phyloP scores from a whole-genome alignment of 2,888 invertebrate genomes.

The Gandaritis pyraliata region DNA sequence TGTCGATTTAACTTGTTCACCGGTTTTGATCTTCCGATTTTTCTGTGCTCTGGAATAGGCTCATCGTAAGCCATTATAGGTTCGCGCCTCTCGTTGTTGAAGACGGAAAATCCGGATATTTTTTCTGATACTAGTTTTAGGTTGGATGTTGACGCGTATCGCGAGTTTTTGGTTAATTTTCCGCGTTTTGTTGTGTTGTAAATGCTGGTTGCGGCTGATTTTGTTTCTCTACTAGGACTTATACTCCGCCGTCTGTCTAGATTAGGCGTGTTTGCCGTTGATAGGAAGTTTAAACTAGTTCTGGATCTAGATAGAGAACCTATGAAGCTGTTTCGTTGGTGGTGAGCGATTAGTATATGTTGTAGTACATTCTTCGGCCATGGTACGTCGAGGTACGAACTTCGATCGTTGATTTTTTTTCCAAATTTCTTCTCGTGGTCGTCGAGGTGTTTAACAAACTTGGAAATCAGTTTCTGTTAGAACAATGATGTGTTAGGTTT shows the following conservation, averaged over 20 bases:
- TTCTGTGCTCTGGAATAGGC: constrained; percentile 19
- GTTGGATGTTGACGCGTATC: constrained; percentile 74
- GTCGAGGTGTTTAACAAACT: constrained; percentile 72
- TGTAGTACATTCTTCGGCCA: constrained; percentile 79
- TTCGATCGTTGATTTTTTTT: constrained; percentile 64
- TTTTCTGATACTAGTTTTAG: constrained; percentile 74
- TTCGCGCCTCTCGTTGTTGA: constrained; percentile 62
- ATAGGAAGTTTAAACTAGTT: constrained; percentile 78
- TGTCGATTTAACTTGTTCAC: constrained; percentile 60
- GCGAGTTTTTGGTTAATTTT: constrained; percentile 60
- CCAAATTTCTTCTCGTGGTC: constrained; percentile 78
- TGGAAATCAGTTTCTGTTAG: constrained; percentile 66
- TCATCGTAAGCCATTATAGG: constrained; percentile 76
- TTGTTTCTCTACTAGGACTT: constrained; percentile 61
- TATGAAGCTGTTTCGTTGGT: constrained; percentile 77
- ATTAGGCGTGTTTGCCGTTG: constrained; percentile 64
- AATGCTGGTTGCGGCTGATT: constrained; percentile 62
- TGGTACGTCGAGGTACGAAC: constrained; percentile 64
- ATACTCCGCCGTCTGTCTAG: constrained; percentile 65
- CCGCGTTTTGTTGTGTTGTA: constrained; percentile 62
- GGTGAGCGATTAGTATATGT: constrained; percentile 68
- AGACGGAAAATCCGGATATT: constrained; percentile 75
- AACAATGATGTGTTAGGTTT: constrained; percentile 37
- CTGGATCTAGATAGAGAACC: constrained; percentile 83
- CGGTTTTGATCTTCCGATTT: constrained; percentile 42